phyloP scores from a whole-genome alignment of 2,888 invertebrate species.

The Malachius bipustulatus region DNA sequence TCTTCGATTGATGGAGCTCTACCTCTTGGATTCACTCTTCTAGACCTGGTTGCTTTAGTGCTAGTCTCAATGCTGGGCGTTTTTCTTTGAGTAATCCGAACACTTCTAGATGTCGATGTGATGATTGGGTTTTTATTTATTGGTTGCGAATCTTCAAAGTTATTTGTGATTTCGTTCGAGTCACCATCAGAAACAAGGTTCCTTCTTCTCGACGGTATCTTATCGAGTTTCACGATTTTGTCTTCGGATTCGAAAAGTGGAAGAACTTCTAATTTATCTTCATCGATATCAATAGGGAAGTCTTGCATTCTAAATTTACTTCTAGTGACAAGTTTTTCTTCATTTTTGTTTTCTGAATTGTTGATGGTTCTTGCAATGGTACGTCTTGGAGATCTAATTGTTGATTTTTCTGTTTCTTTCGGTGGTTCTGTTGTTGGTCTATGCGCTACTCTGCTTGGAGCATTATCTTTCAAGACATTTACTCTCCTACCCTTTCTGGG shows the following conservation, averaged over 20 bases:
- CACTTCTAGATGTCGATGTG: slow-evolving; percentile 8
- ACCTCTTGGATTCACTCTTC: slow-evolving; percentile 11
- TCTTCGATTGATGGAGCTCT: slow-evolving; percentile 23
- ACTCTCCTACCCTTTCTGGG: slow-evolving; percentile 4
- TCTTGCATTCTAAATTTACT: slow-evolving; percentile 5
- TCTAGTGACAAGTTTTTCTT: too few relatives aligned
- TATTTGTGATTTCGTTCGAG: slow-evolving; percentile 23
- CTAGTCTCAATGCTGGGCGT: slow-evolving; percentile 7
- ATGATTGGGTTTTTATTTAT: slow-evolving; percentile 15
- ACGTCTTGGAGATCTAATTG: neutral
- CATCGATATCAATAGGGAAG: slow-evolving; percentile 26
- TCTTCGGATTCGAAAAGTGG: slow-evolving; percentile 33
- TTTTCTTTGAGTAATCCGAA: slow-evolving; percentile 12
- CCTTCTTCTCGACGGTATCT: slow-evolving; percentile 11
- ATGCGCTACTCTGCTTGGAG: too few relatives aligned
- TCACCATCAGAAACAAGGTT: slow-evolving; percentile 17
- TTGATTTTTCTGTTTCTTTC: slow-evolving; percentile 1
- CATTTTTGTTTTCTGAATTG: too few relatives aligned
- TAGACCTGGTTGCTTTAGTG: neutral
- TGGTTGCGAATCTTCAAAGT: slow-evolving; percentile 22
- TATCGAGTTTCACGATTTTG: slow-evolving; percentile 24
- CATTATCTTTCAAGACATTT: neutral
- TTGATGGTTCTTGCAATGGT: neutral
- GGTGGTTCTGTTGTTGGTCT: neutral
- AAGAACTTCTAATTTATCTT: slow-evolving; percentile 32